Evolutionary conservation across 2,797 vertebrate species (phyloP), one percentile per base, ranked within the genome.

Genomic region (Acanthopagrus latus): DNA sequence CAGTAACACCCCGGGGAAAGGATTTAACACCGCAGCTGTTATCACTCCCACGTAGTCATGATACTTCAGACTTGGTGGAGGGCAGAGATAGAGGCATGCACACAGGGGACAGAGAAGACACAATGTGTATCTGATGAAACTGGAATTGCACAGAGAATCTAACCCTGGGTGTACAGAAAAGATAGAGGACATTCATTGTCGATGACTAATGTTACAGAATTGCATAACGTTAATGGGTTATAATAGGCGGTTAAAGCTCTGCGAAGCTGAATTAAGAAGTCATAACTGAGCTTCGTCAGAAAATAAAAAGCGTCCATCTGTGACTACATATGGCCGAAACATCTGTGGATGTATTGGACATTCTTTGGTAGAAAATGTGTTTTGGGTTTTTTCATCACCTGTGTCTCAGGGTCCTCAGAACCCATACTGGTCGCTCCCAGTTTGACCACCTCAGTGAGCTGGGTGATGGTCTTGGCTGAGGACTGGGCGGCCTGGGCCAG

Each of bases 401-500:
- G 98, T 52, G 98, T 99, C 94, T 99, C 98, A 0, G 98, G 98
- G 89, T 99, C 97, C 43, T 99, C 95, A 0, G 98, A 99, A 60
- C 98, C 98, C 89, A 99, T 95, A 90, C 98, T 99, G 66, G 98
- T 96, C 0, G 98, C 98, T 66, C 98, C 98, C 81, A 98, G 83
- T 87, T 99, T 99, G 81, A 99, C 98, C 74, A 99, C 98, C 79
- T 99, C 98, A 0, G 98, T 98, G 58, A 99, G 96, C 0, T 98
- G 97, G 20, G 98, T 99, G 92, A 99, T 99, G 89, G 98, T 99
- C 88, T 96, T 97, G 48, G 97, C 98, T 0, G 98, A 99, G 1
- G 98, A 99, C 86, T 99, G 97, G 21, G 98, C 98, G 0, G 98
- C 98, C 90, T 99, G 97, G 74, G 98, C 97, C 88, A 99, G 93